Base-by-base conservation (phyloP, 2,888 invertebrate species). In the Deilephila porcellus region DNA sequence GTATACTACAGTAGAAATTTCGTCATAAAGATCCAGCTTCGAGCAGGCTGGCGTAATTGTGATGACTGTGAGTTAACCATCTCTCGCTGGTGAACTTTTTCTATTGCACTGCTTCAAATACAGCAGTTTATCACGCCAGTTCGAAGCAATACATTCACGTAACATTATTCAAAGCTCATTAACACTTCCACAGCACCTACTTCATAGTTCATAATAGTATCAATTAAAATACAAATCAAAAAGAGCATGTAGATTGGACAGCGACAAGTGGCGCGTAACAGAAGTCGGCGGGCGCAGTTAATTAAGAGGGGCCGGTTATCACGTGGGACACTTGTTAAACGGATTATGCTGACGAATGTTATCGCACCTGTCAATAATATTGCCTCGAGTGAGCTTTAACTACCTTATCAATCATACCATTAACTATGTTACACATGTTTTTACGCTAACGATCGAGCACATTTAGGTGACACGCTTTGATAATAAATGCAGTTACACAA, bases 321-420 rank as follows among this genome's bases (percentile, higher is more conserved):
- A 20, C 17, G 25, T 7, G 56, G 56, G 56, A 56, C 56, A 56
- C 25, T 67, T 67, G 67, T 52, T 52, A 67, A 52, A 67, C 52
- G 67, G 67, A 67, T 67, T 71, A 71, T 25, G 45, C 45, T 60
- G 45, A 60, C 71, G 25, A 71, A 60, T 71, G 37, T 71, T 71
- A 71, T 71, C 71, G 37, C 45, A 60, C 71, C 71, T 60, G 60
- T 60, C 71, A 71, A 60, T 60, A 60, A 71, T 67, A 67, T 52
- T 52, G 67, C 14, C 7, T 52, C 52, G 67, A 67, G 52, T 52
- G 52, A 67, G 67, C 67, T 67, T 67, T 67, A 67, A 67, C 52
- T 52, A 37, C 67, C 25, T 67, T 52, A 64, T 64, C 64, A 64
- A 64, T 64, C 64, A 64, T 64, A 37, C 64, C 11, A 64, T 64